These are phyloP conservation scores for Protonibea diacanthus DNA, from an alignment of 2,797 vertebrate genomes.

Conservation along the genomic window DNA sequence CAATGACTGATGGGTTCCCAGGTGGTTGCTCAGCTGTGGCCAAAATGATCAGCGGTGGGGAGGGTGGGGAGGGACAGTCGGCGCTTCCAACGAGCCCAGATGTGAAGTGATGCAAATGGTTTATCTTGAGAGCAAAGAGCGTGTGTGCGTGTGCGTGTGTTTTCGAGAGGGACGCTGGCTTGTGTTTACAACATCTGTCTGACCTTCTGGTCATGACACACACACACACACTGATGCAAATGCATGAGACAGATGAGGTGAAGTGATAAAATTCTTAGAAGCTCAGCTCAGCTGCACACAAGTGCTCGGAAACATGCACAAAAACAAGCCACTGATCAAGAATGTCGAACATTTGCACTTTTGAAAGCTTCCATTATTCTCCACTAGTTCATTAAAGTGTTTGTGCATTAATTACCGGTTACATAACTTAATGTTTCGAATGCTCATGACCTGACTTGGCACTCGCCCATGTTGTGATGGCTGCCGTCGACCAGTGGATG, in stretches of 20 bases:
- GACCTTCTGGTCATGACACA: slow-evolving; percentile 53
- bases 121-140: slow-evolving; percentile 56
- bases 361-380: slow-evolving; percentile 1
- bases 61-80: neutral
- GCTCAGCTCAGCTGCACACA: neutral
- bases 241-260: slow-evolving; percentile 24
- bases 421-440: slow-evolving; percentile 25
- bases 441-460: slow-evolving; percentile 22
- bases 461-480: slow-evolving; percentile 15
- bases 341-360: slow-evolving; percentile 6
- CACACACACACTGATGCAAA: neutral
- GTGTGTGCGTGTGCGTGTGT: neutral
- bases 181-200: slow-evolving; percentile 58
- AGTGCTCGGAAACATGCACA: neutral
- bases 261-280: neutral
- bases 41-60: slow-evolving; percentile 2
- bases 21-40: slow-evolving; percentile 45
- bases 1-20: slow-evolving; percentile 61
- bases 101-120: slow-evolving; percentile 45
- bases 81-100: neutral
- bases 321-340: neutral
- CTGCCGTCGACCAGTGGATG: slow-evolving; percentile 60
- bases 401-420: slow-evolving; percentile 8
- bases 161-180: slow-evolving; percentile 44
- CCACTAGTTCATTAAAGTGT: slow-evolving; percentile 32